Base-by-base conservation (phyloP, 1,140 invertebrate species). In the Tetranychus cinnabarinus region DNA sequence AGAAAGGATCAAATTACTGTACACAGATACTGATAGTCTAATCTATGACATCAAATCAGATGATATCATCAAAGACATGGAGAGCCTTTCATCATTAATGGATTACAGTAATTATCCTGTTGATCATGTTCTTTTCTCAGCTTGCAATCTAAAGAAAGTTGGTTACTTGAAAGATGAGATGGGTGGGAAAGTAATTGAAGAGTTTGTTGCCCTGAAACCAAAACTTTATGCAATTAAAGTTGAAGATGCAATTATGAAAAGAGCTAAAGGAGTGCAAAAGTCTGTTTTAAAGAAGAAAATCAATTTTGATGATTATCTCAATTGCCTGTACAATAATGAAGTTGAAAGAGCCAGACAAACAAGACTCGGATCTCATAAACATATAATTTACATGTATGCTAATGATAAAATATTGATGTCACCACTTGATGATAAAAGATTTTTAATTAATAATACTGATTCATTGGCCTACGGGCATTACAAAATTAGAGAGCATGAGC, bases 141-240 rank as follows among this genome's bases (percentile, higher is more conserved):
- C 65, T 54, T 12, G 70, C 39, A 76, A 76, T 65, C 75, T 74
- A 66, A 77, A 78, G 64, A 69, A 74, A 5, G 31, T 74, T 3
- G 74, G 75, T 7, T 71, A 74, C 67, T 72, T 76, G 65, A 78
- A 76, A 68, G 74, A 76, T 69, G 75, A 78, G 67, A 67, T 67
- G 31, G 69, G 67, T 62, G 71, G 71, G 10, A 61, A 61, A 58
- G 66, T 70, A 48, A 69, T 76, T 55, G 63, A 47, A 12, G 68
- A 72, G 65, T 76, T 71, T 69, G 60, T 73, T 52, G 72, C 71
- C 12, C 60, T 75, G 55, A 64, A 68, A 60, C 62, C 70, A 23
- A 77, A 77, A 68, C 58, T 60, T 8, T 56, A 56, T 56, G 3
- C 35, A 4, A 35, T 56, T 36, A 42, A 42, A 42, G 48, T 50